Conservation (phyloP, 1,140 invertebrate species). For the Brachionus koreanus region DNA sequence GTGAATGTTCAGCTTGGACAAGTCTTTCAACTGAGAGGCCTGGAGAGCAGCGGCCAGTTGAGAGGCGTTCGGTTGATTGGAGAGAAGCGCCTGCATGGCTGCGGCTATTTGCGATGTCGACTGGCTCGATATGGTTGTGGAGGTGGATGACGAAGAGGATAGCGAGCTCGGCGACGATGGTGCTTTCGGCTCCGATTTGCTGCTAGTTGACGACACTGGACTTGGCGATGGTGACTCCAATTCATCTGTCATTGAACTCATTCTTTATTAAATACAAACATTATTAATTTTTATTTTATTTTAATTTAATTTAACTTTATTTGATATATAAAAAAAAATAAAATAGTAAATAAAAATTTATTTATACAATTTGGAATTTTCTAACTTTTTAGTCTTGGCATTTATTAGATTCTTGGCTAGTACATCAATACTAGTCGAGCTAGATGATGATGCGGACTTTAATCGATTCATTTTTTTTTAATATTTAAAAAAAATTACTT, state of each 20-base stretch:
- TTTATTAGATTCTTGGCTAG: slow-evolving; percentile 39
- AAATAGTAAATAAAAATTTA: not conserved
- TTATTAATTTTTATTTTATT: not conserved
- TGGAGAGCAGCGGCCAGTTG: not conserved
- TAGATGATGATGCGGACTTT: not conserved
- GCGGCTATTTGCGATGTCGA: slow-evolving; percentile 6
- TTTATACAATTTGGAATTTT: slow-evolving; percentile 13
- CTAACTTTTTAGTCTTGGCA: slow-evolving; percentile 8
- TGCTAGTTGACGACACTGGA: not conserved
- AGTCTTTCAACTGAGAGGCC: not conserved
- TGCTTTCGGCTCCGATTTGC: not conserved
- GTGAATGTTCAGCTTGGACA: not conserved
- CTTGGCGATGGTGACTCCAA: not conserved
- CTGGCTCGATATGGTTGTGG: not conserved
- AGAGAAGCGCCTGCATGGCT: slow-evolving; percentile 17
- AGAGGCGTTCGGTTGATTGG: not conserved
- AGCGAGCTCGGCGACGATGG: not conserved
- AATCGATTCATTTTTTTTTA: slow-evolving; percentile 23
- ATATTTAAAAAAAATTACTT: not conserved
- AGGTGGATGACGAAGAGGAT: slow-evolving; percentile 25
- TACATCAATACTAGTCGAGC: slow-evolving; percentile 20
- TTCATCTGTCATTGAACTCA: slow-evolving; percentile 35
- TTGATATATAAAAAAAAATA: not conserved
- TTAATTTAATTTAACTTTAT: no score
- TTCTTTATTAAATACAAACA: slow-evolving; percentile 25